Evolutionary conservation across 2,113 vertebrate genomes (phyloP).

Genomic region (Clarias magur): DNA sequence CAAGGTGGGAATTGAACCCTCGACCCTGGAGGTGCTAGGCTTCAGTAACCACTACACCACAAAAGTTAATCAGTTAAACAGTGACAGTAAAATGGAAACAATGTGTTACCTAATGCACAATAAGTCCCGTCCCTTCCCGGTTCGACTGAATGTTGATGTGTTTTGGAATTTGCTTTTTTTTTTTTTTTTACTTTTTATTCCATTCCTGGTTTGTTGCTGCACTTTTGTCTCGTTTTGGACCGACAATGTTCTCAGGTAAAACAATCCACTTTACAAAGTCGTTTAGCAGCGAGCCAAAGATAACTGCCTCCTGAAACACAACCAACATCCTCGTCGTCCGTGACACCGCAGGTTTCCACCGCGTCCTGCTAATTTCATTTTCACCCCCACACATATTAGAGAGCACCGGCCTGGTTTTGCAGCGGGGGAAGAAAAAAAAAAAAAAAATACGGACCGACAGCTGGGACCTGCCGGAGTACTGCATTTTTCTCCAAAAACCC

Average conservation of each 20-base stretch:
- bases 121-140: not conserved
- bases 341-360: conserved; percentile 36
- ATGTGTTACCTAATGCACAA: not conserved
- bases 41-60: too few species aligned
- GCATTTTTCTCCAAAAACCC: conserved; percentile 51
- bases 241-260: not conserved
- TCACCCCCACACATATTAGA: conserved; percentile 15
- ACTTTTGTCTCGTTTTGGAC: not conserved
- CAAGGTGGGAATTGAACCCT: too few species aligned
- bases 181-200: not conserved
- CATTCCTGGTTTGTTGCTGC: not conserved
- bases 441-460: conserved; percentile 33
- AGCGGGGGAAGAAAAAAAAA: not conserved
- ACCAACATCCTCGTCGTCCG: conserved; percentile 3
- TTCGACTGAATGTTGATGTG: not conserved
- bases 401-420: conserved; percentile 23
- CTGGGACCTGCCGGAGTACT: conserved; percentile 30
- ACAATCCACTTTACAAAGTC: conserved; percentile 5
- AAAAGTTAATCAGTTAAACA: not conserved
- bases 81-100: not conserved
- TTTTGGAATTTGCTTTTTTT: not conserved
- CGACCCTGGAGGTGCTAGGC: too few species aligned
- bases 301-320: conserved; percentile 23
- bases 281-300: not conserved
- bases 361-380: conserved; percentile 48